Base-by-base conservation (phyloP, 2,113 vertebrate species). In the Fregata magnificens region DNA sequence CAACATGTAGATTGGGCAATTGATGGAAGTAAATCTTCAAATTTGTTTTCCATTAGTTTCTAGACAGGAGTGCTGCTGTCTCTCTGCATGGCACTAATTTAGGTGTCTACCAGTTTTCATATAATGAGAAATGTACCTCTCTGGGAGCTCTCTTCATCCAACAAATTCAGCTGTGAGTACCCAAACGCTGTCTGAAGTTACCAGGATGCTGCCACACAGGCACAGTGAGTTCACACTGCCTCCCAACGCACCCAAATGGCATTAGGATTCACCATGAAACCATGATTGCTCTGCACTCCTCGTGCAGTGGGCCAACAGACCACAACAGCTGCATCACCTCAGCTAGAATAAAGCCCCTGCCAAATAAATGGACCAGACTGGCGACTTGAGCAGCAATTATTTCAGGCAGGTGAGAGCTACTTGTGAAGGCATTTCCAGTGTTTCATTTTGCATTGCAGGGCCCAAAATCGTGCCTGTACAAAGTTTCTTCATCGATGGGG, bases 401-500 rank as follows among this genome's bases (percentile, higher is more conserved):
- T 83, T 80, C 11, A 67, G 38, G 12, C 34, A 79, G 34, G 16
- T 47, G 22, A 38, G 10, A 79, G 16, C 7, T 71, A 44, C 11
- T 42, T 2, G 3, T 44, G 66, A 76, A 82, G 18, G n/a, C 22
- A 40, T 26, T 72, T 63, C 10, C 5, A 32, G 12, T 31, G 17
- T 34, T 82, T n/a, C 22, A 9, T 24, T 94, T 91, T 79, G 29
- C 32, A 63, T 59, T 59, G 72, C 21, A 55, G 53, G 7, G 10
- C 16, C 12, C 9, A 1, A 7, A 5, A 16, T 10, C 5, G 1
- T 58, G 17, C 16, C 22, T 50, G 9, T 22, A 26, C 1, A 5
- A 78, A 31, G 20, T 32, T 85, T 42, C 21, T n/a, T 62, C 9
- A 32, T 28, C 1, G 0, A 8, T 12, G 28, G 9, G 3, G 21